Evolutionary conservation across 2,888 invertebrate species (phyloP).

Genomic region (Drosophila trichaetosa): DNA sequence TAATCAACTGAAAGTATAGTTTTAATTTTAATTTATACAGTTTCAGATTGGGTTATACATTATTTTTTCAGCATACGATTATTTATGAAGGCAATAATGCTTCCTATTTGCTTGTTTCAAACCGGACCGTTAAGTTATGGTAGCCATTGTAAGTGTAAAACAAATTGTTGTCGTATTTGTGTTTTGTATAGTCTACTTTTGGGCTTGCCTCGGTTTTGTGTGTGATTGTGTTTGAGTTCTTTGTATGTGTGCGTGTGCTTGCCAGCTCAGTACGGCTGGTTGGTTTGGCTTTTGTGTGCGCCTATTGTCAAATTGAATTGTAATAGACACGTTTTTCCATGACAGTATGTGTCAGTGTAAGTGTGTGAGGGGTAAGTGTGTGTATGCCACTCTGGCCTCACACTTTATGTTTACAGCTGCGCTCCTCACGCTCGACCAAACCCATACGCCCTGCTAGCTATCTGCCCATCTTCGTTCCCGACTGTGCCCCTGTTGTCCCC

Average conservation of each 20-base stretch:
- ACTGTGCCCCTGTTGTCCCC: background rate
- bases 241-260: constrained; percentile 24
- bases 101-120: background rate
- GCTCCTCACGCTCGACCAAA: constrained; percentile 72
- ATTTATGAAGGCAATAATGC: background rate
- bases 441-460: constrained; percentile 12
- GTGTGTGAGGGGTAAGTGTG: constrained; percentile 15
- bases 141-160: constrained; percentile 10
- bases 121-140: background rate
- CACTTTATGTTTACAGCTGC: constrained; percentile 78
- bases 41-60: background rate
- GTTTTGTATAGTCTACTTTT: constrained; percentile 57
- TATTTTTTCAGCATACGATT: background rate
- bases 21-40: background rate
- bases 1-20: background rate
- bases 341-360: constrained; percentile 23
- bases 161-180: constrained; percentile 35
- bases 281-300: constrained; percentile 78
- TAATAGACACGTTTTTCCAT: constrained; percentile 78
- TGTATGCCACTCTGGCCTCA: constrained; percentile 52
- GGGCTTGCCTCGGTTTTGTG: constrained; percentile 46
- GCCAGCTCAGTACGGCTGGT: constrained; percentile 66
- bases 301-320: constrained; percentile 81
- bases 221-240: constrained; percentile 16
- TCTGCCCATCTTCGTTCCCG: constrained; percentile 2